Percentiles rank a stretch among this genome's conserved stretches.
Evolutionary conservation across 1,140 invertebrate species (phyloP).

Genomic region (Ceratitis capitata): DNA sequence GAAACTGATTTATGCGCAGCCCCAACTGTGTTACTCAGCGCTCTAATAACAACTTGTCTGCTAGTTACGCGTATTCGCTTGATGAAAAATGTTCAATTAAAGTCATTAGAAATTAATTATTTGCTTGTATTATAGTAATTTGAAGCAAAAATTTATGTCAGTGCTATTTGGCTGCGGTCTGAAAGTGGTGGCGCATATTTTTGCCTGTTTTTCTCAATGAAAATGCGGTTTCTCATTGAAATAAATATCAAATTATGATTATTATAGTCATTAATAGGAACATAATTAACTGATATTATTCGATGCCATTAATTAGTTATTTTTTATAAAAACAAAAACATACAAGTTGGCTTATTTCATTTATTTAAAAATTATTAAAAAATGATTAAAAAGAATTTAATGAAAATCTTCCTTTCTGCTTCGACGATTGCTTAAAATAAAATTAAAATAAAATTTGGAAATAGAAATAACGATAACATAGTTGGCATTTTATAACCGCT

Average conservation of each 20-base stretch:
- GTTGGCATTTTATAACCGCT: too few relatives aligned
- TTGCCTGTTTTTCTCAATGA: not conserved
- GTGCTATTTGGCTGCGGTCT: not conserved
- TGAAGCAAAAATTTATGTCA: not conserved
- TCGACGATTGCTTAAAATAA: too few relatives aligned
- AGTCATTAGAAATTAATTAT: conserved; percentile 31
- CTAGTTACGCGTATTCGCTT: too few relatives aligned
- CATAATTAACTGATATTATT: not conserved
- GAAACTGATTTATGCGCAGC: conserved; percentile 20
- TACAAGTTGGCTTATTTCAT: too few relatives aligned
- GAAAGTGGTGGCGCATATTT: not conserved
- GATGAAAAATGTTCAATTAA: conserved; percentile 1
- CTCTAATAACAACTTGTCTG: conserved; percentile 18
- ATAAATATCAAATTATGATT: not conserved
- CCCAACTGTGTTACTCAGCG: not conserved
- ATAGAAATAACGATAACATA: too few relatives aligned
- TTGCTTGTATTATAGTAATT: conserved; percentile 10
- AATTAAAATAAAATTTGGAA: too few relatives aligned
- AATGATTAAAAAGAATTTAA: too few relatives aligned
- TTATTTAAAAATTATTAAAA: too few relatives aligned
- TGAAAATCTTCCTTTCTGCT: too few relatives aligned
- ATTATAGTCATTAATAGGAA: not conserved
- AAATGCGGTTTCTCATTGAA: not conserved
- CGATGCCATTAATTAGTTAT: not conserved
- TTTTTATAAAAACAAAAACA: too few relatives aligned